These are phyloP conservation scores for Tinea semifulvella DNA, from an alignment of 2,888 invertebrate genomes.

Conservation along the genomic window DNA sequence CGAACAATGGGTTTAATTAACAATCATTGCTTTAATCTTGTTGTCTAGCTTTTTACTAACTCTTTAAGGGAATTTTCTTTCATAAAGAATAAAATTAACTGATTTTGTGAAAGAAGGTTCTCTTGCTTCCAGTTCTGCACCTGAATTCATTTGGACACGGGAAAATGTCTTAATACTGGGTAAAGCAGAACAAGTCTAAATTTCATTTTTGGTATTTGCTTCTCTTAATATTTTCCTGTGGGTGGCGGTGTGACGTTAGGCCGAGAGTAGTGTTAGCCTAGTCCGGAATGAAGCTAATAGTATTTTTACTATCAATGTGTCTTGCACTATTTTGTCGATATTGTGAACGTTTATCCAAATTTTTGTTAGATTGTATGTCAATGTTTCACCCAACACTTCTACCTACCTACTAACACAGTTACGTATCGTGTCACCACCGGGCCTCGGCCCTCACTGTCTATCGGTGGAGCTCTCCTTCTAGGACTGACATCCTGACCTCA, in stretches of 20 bases:
- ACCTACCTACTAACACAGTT: slow-evolving; percentile 27
- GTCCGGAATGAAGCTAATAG: slow-evolving; percentile 61
- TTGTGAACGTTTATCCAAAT: slow-evolving; percentile 52
- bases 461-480: slow-evolving; percentile 31
- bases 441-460: slow-evolving; percentile 27
- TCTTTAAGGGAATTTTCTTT: not conserved
- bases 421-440: not conserved
- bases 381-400: slow-evolving; percentile 59
- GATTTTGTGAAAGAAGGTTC: slow-evolving; percentile 17
- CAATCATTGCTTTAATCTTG: not conserved
- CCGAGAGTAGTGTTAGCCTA: slow-evolving; percentile 55
- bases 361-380: slow-evolving; percentile 62
- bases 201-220: slow-evolving; percentile 68
- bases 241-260: slow-evolving; percentile 58
- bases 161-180: slow-evolving; percentile 33
- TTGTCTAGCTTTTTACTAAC: slow-evolving; percentile 1
- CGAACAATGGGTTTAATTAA: not conserved
- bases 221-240: slow-evolving; percentile 41
- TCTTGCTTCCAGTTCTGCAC: slow-evolving; percentile 46
- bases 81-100: not conserved
- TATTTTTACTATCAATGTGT: slow-evolving; percentile 51
- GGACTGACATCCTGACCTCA: slow-evolving; percentile 37
- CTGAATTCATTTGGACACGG: slow-evolving; percentile 29
- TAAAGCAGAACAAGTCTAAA: slow-evolving; percentile 64
- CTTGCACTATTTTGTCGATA: slow-evolving; percentile 36